A percentile compares a stretch with the other conserved stretches of the same genome.
Evolutionary conservation across 2,797 vertebrate species (phyloP).

Genomic region (Artibeus jamaicensis): DNA sequence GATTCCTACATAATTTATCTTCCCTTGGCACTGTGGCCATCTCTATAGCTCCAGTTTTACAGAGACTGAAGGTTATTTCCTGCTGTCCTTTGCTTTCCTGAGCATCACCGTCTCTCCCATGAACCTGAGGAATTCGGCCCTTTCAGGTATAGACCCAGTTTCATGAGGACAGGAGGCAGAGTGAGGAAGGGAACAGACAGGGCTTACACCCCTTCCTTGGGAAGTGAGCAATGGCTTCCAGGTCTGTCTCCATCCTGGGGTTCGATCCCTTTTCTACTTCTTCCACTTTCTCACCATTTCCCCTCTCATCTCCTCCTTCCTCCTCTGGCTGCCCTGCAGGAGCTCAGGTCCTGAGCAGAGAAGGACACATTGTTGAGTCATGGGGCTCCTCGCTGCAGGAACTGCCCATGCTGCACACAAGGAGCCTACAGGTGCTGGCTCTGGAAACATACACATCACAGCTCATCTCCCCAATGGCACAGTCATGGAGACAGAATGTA

Average conservation of each 20-base stretch:
- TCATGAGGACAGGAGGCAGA: not conserved
- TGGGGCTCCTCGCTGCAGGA: not conserved
- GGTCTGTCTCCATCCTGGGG: not conserved
- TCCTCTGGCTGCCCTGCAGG: not conserved
- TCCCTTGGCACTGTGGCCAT: constrained; percentile 9
- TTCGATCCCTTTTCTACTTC: not conserved
- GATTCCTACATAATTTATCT: constrained; percentile 36
- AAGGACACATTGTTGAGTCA: not conserved
- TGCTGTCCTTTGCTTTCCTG: not conserved
- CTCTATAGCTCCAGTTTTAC: not conserved
- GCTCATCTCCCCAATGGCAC: too few relatives aligned
- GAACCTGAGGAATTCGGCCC: not conserved
- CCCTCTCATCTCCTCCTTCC: not conserved
- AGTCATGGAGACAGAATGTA: not conserved
- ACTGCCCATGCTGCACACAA: fast-evolving
- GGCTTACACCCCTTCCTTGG: not conserved
- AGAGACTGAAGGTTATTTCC: not conserved
- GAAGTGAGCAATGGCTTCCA: not conserved
- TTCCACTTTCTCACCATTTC: too few relatives aligned
- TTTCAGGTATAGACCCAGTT: not conserved
- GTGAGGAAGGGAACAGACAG: not conserved
- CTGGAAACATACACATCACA: too few relatives aligned
- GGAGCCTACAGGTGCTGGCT: fast-evolving
- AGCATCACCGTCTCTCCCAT: not conserved
- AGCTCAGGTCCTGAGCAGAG: not conserved